phyloP scores from a whole-genome alignment of 2,888 invertebrate species.

The Tipula helvola region DNA sequence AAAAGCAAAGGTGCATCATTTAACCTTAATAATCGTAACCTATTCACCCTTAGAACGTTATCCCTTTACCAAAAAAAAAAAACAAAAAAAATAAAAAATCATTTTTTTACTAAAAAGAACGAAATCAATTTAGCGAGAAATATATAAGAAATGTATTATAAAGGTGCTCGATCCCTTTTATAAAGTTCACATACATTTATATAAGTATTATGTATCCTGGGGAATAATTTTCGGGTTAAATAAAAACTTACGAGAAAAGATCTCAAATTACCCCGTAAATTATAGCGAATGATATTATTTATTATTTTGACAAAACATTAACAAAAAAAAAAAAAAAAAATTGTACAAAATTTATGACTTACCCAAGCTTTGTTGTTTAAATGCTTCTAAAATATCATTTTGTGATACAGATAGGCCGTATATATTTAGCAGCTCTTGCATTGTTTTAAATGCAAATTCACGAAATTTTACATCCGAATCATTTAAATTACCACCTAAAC shows the following conservation, averaged over 20 bases:
- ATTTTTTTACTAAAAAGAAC: background rate
- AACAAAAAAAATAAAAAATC: no score
- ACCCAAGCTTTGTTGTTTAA: conserved; percentile 18
- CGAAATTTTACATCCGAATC: conserved; percentile 14
- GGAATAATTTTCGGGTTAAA: background rate
- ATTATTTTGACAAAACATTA: background rate
- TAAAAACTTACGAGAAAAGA: background rate
- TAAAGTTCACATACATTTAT: background rate
- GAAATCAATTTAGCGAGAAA: conserved; percentile 12
- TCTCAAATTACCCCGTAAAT: background rate
- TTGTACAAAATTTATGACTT: conserved; percentile 10
- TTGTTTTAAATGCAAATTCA: conserved; percentile 18
- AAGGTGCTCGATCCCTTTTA: conserved; percentile 9
- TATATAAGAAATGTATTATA: background rate
- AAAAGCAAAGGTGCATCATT: conserved; percentile 16
- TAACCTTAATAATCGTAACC: conserved; percentile 19
- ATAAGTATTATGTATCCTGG: background rate
- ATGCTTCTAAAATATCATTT: conserved; percentile 20
- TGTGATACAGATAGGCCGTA: conserved; percentile 20
- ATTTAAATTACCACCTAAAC: background rate
- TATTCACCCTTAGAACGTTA: conserved; percentile 13
- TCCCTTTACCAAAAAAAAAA: background rate
- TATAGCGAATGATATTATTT: background rate
- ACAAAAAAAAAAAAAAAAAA: no score
- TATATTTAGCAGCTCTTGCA: conserved; percentile 20